Evolutionary conservation across 2,888 invertebrate species (phyloP), one percentile per base, ranked within the genome.

Genomic region (Belgica antarctica): DNA sequence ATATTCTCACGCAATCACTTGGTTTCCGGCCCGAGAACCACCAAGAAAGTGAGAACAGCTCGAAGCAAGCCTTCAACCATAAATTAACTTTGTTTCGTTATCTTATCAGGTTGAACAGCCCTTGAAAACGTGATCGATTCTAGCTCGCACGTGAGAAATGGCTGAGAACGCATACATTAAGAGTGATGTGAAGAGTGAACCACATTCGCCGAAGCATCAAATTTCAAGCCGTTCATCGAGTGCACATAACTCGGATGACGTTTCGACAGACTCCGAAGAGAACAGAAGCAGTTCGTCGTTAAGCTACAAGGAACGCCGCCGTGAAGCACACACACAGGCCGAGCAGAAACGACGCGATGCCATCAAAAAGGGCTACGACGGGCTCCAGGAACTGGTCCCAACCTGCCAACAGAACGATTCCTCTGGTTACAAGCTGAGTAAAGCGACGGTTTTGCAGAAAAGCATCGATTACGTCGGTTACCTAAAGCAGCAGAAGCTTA

Each of bases 311-410:
- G 96, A 97, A 76, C 84, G 96, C 36, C 85, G 96, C 70, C 84
- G 96, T 72, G 96, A 96, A 79, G 96, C 96, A 3, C 96, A 96
- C 77, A 96, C 96, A 0, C 86, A 96, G 82, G 96, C 97, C 1
- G 97, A 97, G 79, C 96, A 97, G 79, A 96, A 96, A 78, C 84
- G 97, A 73, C 84, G 96, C 76, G 96, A 97, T 85, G 96, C 96
- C 1, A 97, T 97, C 72, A 97, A 96, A 80, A 95, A 94, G 79
- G 96, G 96, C 0, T 97, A 97, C 78, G 96, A 96, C 79, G 91
- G 92, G 1, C 82, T 97, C 17, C 96, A 96, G 80, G 90, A 91
- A 75, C 81, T 96, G 72, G 96, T 97, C 10, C 96, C 96, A 0
- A 94, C 92, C 69, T 96, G 96, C 76, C 94, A 94, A 77, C 92